A percentile compares a stretch with the other conserved stretches of the same genome.
Conservation (phyloP, 2,888 invertebrate species). For the Pandemis heparana region DNA sequence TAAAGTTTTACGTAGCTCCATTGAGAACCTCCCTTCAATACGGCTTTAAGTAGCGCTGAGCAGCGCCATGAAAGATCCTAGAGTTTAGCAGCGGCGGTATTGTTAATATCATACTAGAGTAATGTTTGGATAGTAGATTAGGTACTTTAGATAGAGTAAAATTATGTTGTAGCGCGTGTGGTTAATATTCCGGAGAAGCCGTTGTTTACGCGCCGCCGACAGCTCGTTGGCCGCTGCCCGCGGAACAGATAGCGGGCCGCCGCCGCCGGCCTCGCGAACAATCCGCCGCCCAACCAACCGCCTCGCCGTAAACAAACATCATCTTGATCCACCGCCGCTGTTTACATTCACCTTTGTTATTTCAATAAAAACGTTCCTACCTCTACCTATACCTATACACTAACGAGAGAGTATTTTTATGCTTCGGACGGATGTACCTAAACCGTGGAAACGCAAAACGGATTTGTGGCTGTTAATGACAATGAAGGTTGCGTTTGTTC, state of each 20-base stretch:
- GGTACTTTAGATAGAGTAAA: conserved; percentile 12
- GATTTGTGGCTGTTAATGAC: conserved; percentile 18
- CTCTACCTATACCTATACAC: conserved; percentile 1
- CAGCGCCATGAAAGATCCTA: no score
- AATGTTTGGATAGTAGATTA: no score
- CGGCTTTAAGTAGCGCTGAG: no score
- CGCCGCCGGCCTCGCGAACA: not conserved
- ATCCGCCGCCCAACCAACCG: not conserved
- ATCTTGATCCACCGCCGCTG: not conserved
- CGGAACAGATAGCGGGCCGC: not conserved
- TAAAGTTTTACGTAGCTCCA: no score
- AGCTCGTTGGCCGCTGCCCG: not conserved
- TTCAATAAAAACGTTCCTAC: not conserved
- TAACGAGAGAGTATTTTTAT: not conserved
- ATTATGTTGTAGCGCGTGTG: conserved; percentile 15
- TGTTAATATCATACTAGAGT: no score
- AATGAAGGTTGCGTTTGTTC: conserved; percentile 27
- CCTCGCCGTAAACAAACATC: not conserved
- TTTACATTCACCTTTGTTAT: conserved; percentile 4
- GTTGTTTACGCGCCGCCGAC: conserved; percentile 1
- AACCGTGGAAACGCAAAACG: conserved; percentile 3
- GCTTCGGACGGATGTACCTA: not conserved
- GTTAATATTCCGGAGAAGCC: conserved; percentile 25
- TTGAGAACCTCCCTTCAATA: no score
- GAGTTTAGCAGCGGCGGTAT: no score